Evolutionary conservation across 1,140 invertebrate genomes (phyloP), one percentile per base, ranked within the genome.

Genomic region (Tetraneura akinire): DNA sequence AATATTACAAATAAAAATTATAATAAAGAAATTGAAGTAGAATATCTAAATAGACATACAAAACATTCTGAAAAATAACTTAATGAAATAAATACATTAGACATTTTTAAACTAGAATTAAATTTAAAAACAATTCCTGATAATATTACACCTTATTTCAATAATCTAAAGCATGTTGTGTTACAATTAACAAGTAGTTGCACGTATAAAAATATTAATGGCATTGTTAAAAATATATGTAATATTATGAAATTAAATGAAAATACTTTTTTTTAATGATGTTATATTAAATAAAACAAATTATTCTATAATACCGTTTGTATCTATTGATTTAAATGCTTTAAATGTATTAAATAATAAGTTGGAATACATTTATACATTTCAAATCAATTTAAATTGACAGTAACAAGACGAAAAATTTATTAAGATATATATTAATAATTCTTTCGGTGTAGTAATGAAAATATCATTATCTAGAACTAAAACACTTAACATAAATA

Each of bases 151-250:
- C 53, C 29, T 3, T 76, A 76, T 45, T 23, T 60, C 3, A 60
- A 76, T 42, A 76, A 21, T 45, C 26, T 76, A 55, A 45, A 76
- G 3, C 21, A 26, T 23, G 55, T 60, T 45, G 18, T 76, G 18
- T 26, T 76, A 42, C n/a, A 45, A 13, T 13, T 76, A 10, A 76
- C 16, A 16, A 76, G 23, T 42, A 45, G 45, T 2, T 18, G 13
- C 9, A 60, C n/a, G 29, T 57, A 14, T 23, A 76, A 23, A 21
- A 37, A 26, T 45, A 8, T 42, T 1, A 23, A 57, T 45, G 73
- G 60, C 11, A 45, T 57, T 60, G 11, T 76, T n/a, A 23, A 45
- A 60, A 76, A 42, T 60, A 26, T 57, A 18, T 5, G 29, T 9
- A 23, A 45, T 47, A 18, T 55, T 47, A 29, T 76, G n/a, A 57